These are phyloP conservation scores for Diabrotica undecimpunctata DNA, from an alignment of 1,140 invertebrate genomes.

Conservation along the genomic window DNA sequence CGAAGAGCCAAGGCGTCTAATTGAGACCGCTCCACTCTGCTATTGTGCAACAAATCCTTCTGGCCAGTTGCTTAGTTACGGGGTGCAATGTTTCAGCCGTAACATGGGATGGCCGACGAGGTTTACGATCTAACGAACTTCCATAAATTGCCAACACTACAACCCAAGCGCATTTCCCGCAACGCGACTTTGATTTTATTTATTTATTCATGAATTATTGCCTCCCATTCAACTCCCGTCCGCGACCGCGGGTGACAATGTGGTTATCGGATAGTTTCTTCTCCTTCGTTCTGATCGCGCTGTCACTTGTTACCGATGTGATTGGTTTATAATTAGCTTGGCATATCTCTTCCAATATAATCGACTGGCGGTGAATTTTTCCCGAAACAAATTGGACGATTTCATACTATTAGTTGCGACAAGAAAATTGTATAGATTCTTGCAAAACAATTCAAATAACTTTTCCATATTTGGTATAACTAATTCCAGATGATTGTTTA, in stretches of 20 bases:
- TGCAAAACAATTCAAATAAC: no score
- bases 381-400: no score
- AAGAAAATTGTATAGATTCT: no score
- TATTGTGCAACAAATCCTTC: slow-evolving; percentile 29
- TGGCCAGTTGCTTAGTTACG: slow-evolving; percentile 33
- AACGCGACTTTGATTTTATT: slow-evolving; percentile 33
- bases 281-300: slow-evolving; percentile 9
- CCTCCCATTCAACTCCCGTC: slow-evolving; percentile 28
- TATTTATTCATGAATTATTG: slow-evolving; percentile 38
- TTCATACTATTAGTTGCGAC: no score
- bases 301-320: slow-evolving; percentile 28
- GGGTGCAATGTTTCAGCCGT: slow-evolving; percentile 37
- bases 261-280: slow-evolving; percentile 29
- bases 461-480: no score
- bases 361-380: no score
- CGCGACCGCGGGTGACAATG: slow-evolving; percentile 29
- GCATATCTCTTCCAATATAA: not conserved
- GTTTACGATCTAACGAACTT: slow-evolving; percentile 36
- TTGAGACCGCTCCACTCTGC: slow-evolving; percentile 25
- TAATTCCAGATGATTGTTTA: no score
- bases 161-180: slow-evolving; percentile 27
- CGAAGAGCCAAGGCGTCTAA: slow-evolving; percentile 21
- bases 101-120: slow-evolving; percentile 35
- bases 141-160: slow-evolving; percentile 33
- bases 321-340: slow-evolving; percentile 29